A percentile compares a stretch with the other conserved stretches of the same genome.
Conservation (phyloP, 2,113 vertebrate species). For the Pterocles burchelli region DNA sequence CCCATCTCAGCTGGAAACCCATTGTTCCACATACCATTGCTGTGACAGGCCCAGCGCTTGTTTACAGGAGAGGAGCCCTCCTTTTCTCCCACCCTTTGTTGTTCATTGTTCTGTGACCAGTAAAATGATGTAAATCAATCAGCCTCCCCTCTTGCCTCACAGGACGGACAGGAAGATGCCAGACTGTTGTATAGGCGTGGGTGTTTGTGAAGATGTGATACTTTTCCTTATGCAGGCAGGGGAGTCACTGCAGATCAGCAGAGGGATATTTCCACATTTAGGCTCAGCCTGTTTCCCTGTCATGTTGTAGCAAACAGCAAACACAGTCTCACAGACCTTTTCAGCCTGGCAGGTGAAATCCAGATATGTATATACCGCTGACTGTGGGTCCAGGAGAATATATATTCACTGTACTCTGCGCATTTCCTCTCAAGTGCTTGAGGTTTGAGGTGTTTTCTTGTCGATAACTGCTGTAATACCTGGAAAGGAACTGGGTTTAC, state of each 20-base stretch:
- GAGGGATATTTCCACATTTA: not conserved
- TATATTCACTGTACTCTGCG: not conserved
- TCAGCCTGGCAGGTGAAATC: not conserved
- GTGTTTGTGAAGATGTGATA: not conserved
- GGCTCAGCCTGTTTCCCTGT: not conserved
- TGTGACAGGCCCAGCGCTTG: accelerated
- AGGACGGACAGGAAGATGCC: not conserved
- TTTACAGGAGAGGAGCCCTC: not conserved
- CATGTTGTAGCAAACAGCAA: not conserved
- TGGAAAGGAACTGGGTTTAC: not conserved
- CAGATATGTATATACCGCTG: not conserved
- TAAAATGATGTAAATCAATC: not conserved
- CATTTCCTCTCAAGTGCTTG: not conserved
- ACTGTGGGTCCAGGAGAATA: not conserved
- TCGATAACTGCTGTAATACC: not conserved
- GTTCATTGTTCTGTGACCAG: not conserved
- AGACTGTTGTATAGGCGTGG: not conserved
- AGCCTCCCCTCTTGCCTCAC: not conserved
- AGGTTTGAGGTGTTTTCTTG: not conserved
- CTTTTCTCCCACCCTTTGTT: not conserved
- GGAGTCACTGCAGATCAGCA: not conserved
- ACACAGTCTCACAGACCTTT: not conserved
- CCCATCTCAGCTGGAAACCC: not conserved
- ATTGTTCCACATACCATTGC: not conserved
- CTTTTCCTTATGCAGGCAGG: not conserved